Evolutionary conservation across 2,797 vertebrate genomes (phyloP).

Genomic region (Typhlichthys subterraneus): DNA sequence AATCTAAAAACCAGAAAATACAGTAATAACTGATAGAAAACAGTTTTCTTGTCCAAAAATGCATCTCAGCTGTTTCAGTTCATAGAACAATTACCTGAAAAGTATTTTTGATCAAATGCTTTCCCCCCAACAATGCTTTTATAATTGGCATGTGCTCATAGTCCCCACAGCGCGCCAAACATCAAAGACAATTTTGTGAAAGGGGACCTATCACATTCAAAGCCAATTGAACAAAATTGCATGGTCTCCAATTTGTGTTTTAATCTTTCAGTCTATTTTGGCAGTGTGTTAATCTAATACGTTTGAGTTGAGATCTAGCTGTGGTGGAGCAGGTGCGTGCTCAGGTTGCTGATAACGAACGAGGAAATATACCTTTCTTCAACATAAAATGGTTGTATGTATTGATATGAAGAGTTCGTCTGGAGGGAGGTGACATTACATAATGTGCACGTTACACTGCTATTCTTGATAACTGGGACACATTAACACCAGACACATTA

Average conservation of each 20-base stretch:
- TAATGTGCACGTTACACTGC: too few relatives aligned
- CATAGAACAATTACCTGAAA: not conserved
- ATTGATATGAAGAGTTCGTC: too few relatives aligned
- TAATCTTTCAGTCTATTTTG: not conserved
- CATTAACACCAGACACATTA: too few relatives aligned
- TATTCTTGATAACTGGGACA: too few relatives aligned
- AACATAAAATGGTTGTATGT: too few relatives aligned
- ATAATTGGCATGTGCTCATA: not conserved
- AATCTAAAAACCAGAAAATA: not conserved
- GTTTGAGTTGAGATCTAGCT: too few relatives aligned
- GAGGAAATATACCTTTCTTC: too few relatives aligned
- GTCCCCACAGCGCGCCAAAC: constrained; percentile 8
- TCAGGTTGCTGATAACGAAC: not conserved
- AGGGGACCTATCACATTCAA: not conserved
- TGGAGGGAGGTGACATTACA: too few relatives aligned
- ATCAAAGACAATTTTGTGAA: constrained; percentile 9
- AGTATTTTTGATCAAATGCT: not conserved
- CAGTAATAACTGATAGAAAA: not conserved
- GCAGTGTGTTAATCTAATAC: not conserved
- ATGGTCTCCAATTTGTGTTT: not conserved
- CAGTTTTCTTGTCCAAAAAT: not conserved
- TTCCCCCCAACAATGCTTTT: not conserved
- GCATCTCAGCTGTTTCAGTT: not conserved
- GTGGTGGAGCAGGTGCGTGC: too few relatives aligned
- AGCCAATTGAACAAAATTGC: too few relatives aligned